Percentiles rank a stretch among this genome's conserved stretches.
Conservation (phyloP, 2,113 vertebrate genomes). For the Myocastor coypus region DNA sequence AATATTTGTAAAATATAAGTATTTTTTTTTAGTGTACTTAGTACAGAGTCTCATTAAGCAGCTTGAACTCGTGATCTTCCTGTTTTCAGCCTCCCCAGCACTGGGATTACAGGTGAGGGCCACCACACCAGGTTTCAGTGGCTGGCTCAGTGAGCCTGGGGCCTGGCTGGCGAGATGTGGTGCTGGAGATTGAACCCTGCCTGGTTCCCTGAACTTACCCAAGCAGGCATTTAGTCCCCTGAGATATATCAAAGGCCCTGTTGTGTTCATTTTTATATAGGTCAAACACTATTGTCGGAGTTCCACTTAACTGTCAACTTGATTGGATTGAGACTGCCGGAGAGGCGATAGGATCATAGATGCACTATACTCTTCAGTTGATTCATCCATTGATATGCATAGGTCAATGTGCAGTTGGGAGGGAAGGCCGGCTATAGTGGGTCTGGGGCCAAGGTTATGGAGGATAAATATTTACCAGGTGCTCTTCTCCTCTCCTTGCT, state of each 20-base stretch:
- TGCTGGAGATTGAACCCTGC: no score
- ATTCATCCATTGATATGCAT: no score
- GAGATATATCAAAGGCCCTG: no score
- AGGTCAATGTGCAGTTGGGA: neutral
- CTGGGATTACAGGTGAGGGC: no score
- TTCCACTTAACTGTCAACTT: neutral
- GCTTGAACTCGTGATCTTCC: no score
- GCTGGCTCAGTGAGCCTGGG: no score
- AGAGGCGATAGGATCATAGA: neutral
- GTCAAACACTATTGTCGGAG: neutral
- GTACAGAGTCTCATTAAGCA: no score
- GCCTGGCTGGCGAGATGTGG: no score
- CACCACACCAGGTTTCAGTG: no score
- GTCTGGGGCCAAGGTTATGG: neutral
- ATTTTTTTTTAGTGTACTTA: neutral
- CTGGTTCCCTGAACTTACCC: no score
- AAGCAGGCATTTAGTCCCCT: no score
- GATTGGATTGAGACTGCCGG: neutral
- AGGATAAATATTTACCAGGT: neutral
- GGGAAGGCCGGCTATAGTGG: neutral
- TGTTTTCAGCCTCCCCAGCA: no score
- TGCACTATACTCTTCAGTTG: neutral
- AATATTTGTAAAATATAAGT: neutral
- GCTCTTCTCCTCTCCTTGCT: neutral
- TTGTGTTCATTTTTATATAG: neutral